Conservation (phyloP, 2,797 vertebrate genomes). For the Poeciliopsis paucimaculata region DNA sequence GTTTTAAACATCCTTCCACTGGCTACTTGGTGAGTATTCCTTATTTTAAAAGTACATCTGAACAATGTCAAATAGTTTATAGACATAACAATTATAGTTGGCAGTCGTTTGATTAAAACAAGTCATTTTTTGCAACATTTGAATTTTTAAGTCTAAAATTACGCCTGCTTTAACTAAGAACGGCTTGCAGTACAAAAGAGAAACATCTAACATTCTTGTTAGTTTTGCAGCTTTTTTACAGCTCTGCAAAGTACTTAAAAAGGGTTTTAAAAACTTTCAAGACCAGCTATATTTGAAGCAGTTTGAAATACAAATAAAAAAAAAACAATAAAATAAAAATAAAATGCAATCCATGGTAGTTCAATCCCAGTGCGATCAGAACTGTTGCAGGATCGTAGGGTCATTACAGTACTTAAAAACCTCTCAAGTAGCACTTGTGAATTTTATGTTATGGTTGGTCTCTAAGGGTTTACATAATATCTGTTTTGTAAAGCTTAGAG, state of each 20-base stretch:
- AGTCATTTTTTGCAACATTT: neutral
- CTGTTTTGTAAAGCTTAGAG: slow-evolving; percentile 5
- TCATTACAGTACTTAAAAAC: slow-evolving; percentile 27
- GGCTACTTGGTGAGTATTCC: neutral
- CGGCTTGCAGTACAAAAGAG: neutral
- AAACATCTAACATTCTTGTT: neutral
- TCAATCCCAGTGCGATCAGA: neutral
- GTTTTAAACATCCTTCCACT: neutral
- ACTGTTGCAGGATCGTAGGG: neutral
- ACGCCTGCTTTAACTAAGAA: neutral
- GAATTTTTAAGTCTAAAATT: neutral
- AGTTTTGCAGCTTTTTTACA: too few relatives aligned
- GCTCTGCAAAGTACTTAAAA: too few relatives aligned
- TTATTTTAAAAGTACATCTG: neutral
- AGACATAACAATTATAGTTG: neutral
- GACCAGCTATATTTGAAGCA: neutral
- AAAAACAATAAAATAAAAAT: neutral
- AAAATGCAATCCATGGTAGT: neutral
- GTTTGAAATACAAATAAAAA: neutral
- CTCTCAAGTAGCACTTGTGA: slow-evolving; percentile 33
- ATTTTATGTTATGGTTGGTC: slow-evolving; percentile 26
- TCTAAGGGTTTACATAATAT: slow-evolving; percentile 26
- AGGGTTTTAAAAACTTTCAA: too few relatives aligned
- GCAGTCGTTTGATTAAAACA: neutral
- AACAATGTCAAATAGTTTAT: neutral